Percentiles rank a stretch among this genome's conserved stretches.
phyloP scores from a whole-genome alignment of 2,797 vertebrate genomes.

The Hippoglossus hippoglossus region DNA sequence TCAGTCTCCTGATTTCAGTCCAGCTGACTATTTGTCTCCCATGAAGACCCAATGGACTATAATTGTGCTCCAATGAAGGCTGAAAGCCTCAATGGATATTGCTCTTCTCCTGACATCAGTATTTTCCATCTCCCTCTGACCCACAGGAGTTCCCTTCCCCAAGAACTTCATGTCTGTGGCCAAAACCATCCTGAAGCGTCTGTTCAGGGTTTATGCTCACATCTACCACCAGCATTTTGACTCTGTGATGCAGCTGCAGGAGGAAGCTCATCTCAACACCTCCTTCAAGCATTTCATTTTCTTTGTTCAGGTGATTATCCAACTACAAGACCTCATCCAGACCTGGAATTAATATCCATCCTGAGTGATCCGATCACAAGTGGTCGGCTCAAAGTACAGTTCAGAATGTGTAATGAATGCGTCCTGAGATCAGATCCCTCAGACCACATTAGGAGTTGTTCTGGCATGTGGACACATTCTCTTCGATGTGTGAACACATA shows the following conservation, averaged over 20 bases:
- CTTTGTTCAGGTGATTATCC: conserved; percentile 91
- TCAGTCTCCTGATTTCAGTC: conserved; percentile 32
- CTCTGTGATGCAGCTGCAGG: conserved; percentile 96
- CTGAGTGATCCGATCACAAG: too few species aligned
- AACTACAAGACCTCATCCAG: neutral
- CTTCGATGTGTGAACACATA: too few species aligned
- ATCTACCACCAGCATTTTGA: conserved; percentile 99
- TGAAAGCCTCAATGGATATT: neutral
- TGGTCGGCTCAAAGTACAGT: too few species aligned
- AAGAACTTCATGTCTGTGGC: conserved; percentile 99
- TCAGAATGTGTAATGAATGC: too few species aligned
- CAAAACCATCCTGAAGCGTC: conserved; percentile 96
- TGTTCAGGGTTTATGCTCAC: conserved; percentile 96
- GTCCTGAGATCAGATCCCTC: too few species aligned
- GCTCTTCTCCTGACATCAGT: conserved; percentile 19
- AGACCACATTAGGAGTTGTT: too few species aligned
- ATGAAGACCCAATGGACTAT: conserved; percentile 1
- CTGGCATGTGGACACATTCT: too few species aligned
- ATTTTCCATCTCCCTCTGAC: conserved; percentile 26
- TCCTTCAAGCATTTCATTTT: conserved; percentile 99
- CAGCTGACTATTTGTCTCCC: conserved; percentile 19
- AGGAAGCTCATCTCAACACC: conserved; percentile 98
- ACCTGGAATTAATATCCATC: neutral
- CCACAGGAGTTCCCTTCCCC: conserved; percentile 93
- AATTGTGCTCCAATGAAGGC: neutral